These are phyloP conservation scores for Hyperoodon ampullatus DNA, from an alignment of 2,113 vertebrate genomes.

Conservation along the genomic window DNA sequence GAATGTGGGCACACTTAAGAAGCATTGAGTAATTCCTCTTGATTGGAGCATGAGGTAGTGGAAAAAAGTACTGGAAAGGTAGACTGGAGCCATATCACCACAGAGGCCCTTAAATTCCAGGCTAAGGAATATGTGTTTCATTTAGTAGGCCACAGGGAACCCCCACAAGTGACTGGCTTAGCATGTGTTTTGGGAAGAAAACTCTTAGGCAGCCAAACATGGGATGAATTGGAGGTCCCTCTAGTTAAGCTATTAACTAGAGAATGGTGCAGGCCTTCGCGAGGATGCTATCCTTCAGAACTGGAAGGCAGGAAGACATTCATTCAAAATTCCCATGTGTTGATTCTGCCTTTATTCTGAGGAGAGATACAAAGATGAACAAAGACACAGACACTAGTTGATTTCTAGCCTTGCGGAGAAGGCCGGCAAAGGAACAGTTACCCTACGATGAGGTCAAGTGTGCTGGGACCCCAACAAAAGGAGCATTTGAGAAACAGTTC, in stretches of 20 bases:
- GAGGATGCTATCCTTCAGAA: neutral
- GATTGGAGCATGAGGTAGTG: constrained; percentile 49
- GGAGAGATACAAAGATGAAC: neutral
- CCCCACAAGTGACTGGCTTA: constrained; percentile 29
- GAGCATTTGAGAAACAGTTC: neutral
- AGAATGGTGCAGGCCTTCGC: neutral
- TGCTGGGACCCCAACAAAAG: neutral
- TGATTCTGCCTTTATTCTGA: neutral
- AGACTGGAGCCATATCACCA: constrained; percentile 42
- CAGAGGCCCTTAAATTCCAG: constrained; percentile 61
- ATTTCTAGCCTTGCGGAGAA: neutral
- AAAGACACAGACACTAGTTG: neutral
- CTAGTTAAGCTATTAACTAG: neutral
- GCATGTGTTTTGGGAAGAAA: neutral
- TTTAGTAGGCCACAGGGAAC: constrained; percentile 58
- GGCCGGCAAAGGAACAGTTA: neutral
- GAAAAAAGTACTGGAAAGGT: constrained; percentile 51
- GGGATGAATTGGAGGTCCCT: neutral
- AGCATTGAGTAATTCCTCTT: neutral
- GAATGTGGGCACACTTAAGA: neutral
- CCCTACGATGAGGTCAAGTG: neutral
- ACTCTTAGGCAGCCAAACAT: neutral
- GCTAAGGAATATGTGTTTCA: constrained; percentile 69
- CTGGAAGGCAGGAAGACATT: neutral
- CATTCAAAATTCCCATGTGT: neutral